Conservation (phyloP, 2,113 vertebrate species). For the Azemiops feae region DNA sequence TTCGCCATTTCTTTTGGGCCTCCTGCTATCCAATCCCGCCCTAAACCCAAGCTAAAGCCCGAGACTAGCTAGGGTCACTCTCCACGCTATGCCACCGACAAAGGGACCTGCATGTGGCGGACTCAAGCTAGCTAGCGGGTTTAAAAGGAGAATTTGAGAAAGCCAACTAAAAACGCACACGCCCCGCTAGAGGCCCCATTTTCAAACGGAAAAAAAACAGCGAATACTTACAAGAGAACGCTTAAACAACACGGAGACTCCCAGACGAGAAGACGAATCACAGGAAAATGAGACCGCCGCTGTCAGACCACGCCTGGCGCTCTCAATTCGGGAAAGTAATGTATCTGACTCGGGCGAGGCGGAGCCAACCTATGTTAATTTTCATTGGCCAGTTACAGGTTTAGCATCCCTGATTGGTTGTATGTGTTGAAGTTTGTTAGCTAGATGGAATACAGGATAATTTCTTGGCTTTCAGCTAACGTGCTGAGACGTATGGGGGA, state of each 20-base stretch:
- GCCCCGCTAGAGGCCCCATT: neutral
- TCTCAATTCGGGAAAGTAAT: neutral
- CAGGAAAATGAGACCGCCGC: neutral
- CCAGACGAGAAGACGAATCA: neutral
- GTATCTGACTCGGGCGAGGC: neutral
- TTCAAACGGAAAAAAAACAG: too few species aligned
- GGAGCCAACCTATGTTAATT: neutral
- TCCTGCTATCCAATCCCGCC: neutral
- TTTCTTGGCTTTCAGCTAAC: neutral
- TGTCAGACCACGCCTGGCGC: rapidly evolving
- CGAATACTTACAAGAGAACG: neutral
- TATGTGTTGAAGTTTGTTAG: rapidly evolving
- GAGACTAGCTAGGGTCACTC: neutral
- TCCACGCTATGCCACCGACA: neutral
- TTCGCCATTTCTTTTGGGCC: neutral
- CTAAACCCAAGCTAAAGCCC: neutral
- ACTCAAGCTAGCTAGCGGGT: neutral
- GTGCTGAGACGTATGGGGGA: rapidly evolving
- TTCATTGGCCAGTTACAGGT: neutral
- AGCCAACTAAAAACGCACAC: neutral
- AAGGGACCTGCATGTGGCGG: neutral
- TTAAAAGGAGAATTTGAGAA: neutral
- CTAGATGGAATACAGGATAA: too few species aligned
- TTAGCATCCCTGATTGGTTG: neutral
- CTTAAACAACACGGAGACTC: neutral